Evolutionary conservation across 1,140 invertebrate species (phyloP).

Genomic region (Phocides pigmalion): DNA sequence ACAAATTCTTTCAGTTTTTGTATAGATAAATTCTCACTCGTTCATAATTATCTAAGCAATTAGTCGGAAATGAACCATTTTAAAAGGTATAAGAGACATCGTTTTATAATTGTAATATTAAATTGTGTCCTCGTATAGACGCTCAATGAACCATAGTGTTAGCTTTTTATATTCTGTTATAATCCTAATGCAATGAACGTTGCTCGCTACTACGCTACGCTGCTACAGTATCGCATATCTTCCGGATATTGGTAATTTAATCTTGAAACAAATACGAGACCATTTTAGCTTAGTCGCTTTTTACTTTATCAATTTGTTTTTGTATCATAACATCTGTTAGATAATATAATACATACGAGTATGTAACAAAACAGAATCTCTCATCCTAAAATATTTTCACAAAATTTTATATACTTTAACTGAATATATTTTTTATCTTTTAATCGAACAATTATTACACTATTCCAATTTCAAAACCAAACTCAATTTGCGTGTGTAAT

Average conservation of each 20-base stretch:
- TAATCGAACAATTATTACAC: too few relatives aligned
- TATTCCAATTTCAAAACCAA: background rate
- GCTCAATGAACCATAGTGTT: background rate
- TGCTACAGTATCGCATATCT: background rate
- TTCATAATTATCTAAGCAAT: too few relatives aligned
- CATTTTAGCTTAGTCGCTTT: background rate
- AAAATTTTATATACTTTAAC: too few relatives aligned
- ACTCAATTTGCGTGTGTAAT: background rate
- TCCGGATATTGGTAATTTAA: background rate
- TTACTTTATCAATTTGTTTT: background rate
- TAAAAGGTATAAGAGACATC: too few relatives aligned
- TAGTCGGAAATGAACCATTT: too few relatives aligned
- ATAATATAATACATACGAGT: too few relatives aligned
- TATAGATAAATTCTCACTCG: too few relatives aligned
- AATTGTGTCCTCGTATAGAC: background rate
- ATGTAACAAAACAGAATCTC: too few relatives aligned
- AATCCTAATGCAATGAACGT: background rate
- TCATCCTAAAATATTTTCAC: too few relatives aligned
- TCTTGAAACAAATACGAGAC: background rate
- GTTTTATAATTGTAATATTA: slow-evolving; percentile 2
- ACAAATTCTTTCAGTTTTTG: too few relatives aligned
- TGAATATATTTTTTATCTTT: too few relatives aligned
- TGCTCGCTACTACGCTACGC: background rate
- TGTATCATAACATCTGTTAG: background rate
- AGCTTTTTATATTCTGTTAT: slow-evolving; percentile 2